Base-by-base conservation (phyloP, 2,797 vertebrate species). In the Ctenosaura bakeri region DNA sequence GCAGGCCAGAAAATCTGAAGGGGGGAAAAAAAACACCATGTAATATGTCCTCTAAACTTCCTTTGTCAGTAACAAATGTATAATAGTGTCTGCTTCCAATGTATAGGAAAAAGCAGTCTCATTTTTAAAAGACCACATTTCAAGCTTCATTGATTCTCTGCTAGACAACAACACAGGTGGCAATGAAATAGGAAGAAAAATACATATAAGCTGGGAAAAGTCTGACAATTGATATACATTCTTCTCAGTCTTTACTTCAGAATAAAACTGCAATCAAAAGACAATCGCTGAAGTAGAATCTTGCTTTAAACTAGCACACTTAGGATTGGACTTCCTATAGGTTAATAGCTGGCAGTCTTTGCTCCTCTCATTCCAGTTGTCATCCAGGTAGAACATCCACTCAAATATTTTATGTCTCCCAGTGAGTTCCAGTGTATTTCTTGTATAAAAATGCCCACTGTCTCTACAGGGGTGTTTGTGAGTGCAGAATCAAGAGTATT, bases 1-100 rank as follows among this genome's bases (percentile, higher is more conserved):
- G 96, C 93, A 92, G 98, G 97, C 97, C 97, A 98, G 95, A 98
- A 98, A 96, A 98, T 98, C 98, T 98, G 95, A 93, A 97, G 96
- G 88, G 56, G 50, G 94, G 94, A 71, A 82, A 76, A 82, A 29
- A 78, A 50, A 8, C 80, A 56, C 50, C 76, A 92, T 90, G 92
- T 91, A 42, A 77, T 22, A 92, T 9, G 90, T 93, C 78, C 92
- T 93, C 29, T 91, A 46, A 89, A 92, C 86, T 38, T 94, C 94
- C 92, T 84, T 88, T 92, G 42, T 92, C 71, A 76, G 91, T 93
- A 46, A 92, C 88, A 92, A 69, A 69, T 69, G 29, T 69, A 32
- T 13, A 32, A 32, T 32, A 69, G 4, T 4, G 8, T 32, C 79
- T 64, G 62, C 10, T 86, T 91, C 46, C 32, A 95, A 50, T 50